Conservation (phyloP, 2,797 vertebrate species). For the Alca torda region DNA sequence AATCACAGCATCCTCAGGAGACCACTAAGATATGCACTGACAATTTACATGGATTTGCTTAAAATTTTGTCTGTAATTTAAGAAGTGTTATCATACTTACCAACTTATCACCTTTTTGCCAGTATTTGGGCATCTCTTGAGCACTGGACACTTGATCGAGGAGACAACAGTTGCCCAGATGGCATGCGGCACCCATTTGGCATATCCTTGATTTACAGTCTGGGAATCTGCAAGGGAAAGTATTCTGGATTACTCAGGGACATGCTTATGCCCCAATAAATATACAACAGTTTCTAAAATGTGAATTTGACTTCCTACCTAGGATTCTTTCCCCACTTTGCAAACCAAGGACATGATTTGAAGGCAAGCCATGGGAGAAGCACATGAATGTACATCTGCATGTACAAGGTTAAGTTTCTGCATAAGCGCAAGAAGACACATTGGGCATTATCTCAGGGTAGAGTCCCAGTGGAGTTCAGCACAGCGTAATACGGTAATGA, state of each 20-base stretch:
- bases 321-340: not conserved
- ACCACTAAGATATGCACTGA: constrained; percentile 33
- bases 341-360: not conserved
- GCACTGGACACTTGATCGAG: not conserved
- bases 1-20: constrained; percentile 40
- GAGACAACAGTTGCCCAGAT: not conserved
- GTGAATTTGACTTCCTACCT: not conserved
- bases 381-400: not conserved
- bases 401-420: not conserved
- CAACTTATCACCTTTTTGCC: not conserved
- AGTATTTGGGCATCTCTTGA: not conserved
- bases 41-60: constrained; percentile 52
- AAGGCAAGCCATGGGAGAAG: not conserved
- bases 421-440: not conserved
- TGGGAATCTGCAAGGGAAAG: not conserved
- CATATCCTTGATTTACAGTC: not conserved
- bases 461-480: not conserved
- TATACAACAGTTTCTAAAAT: not conserved
- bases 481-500: not conserved
- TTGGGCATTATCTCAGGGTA: not conserved
- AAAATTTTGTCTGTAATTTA: constrained; percentile 40
- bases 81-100: constrained; percentile 2
- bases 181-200: not conserved
- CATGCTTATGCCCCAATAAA: not conserved
- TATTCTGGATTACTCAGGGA: not conserved